Percentiles rank a stretch among this genome's conserved stretches.
Conservation (phyloP, 2,888 invertebrate species). For the Cartodere bifasciata region DNA sequence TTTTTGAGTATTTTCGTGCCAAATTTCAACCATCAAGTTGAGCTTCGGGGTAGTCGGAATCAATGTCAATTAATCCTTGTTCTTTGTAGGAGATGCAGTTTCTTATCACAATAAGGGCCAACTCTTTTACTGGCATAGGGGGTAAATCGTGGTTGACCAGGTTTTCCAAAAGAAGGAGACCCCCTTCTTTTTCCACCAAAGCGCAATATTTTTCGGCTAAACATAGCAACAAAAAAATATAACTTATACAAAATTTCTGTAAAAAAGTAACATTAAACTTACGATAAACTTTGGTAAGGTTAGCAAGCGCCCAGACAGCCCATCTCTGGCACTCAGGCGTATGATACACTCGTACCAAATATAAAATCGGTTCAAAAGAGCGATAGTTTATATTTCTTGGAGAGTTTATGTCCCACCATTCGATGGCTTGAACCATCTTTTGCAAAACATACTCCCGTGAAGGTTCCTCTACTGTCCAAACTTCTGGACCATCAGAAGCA, state of each 20-base stretch:
- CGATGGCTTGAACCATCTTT: constrained; percentile 70
- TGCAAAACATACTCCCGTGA: constrained; percentile 56
- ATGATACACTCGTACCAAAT: constrained; percentile 67
- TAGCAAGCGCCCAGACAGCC: constrained; percentile 96
- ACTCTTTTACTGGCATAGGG: constrained; percentile 51
- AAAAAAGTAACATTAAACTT: constrained; percentile 35
- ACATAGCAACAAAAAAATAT: no score
- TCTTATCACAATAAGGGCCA: constrained; percentile 53
- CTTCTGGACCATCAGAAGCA: constrained; percentile 74
- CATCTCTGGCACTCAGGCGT: constrained; percentile 90
- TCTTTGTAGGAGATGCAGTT: constrained; percentile 42
- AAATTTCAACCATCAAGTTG: constrained; percentile 18
- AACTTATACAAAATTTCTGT: constrained; percentile 3
- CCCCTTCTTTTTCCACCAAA: constrained; percentile 77
- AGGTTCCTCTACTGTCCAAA: constrained; percentile 69
- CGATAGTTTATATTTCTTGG: constrained; percentile 94
- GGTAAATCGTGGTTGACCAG: constrained; percentile 50
- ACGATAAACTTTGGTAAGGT: constrained; percentile 88
- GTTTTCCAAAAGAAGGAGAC: constrained; percentile 57
- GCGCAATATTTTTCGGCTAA: constrained; percentile 86
- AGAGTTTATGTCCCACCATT: constrained; percentile 76
- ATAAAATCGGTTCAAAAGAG: constrained; percentile 87
- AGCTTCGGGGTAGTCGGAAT: constrained; percentile 19
- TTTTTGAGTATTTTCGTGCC: no score
- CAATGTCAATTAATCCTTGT: constrained; percentile 20